Conservation (phyloP, 37 sponge, comb jelly and placozoan genomes). For the Agelas oroides region DNA sequence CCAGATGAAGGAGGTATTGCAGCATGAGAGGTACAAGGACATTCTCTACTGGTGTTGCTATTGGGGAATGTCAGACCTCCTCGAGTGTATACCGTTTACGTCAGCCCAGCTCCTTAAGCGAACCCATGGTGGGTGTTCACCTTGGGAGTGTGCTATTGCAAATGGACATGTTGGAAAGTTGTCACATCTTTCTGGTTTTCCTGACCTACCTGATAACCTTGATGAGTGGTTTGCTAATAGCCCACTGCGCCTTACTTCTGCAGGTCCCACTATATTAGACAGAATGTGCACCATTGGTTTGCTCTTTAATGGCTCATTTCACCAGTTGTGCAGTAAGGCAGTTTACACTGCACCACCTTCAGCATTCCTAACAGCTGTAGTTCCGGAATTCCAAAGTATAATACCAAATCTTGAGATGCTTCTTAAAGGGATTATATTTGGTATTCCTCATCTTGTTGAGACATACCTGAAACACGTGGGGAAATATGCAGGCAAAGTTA, state of each 20-base stretch:
- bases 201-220: background rate
- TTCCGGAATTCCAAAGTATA: background rate
- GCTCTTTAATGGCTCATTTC: constrained; percentile 8
- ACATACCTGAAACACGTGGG: constrained; percentile 15
- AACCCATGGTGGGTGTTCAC: background rate
- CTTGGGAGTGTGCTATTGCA: constrained; percentile 41
- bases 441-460: background rate
- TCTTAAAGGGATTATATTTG: background rate
- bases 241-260: background rate
- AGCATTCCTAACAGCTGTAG: too few species aligned
- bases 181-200: background rate
- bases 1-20: constrained; percentile 2
- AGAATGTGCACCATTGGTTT: background rate
- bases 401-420: background rate
- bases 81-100: constrained; percentile 39
- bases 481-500: background rate
- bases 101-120: background rate
- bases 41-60: constrained; percentile 65
- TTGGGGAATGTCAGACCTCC: constrained; percentile 69
- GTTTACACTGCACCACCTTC: background rate
- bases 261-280: too few species aligned
- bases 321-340: constrained; percentile 6
- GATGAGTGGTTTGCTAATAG: background rate
- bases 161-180: constrained; percentile 49
- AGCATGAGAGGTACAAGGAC: background rate